These are phyloP conservation scores for Euleptes europaea DNA, from an alignment of 2,113 vertebrate species.

Conservation along the genomic window DNA sequence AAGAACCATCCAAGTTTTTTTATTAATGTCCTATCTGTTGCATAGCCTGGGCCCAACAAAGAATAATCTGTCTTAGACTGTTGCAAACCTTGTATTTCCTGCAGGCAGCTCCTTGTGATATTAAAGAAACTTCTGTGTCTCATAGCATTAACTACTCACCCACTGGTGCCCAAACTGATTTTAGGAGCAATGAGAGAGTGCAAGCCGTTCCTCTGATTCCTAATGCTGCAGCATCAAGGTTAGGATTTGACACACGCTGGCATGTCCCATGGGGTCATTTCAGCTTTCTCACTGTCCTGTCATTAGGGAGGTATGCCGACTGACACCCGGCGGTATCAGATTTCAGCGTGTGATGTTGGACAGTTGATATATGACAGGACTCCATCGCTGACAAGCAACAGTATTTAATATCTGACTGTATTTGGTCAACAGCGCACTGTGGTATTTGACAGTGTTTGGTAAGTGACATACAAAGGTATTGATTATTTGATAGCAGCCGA, in stretches of 20 bases:
- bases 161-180: neutral
- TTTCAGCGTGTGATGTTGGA: neutral
- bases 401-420: neutral
- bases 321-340: neutral
- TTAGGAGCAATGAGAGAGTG: neutral
- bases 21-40: neutral
- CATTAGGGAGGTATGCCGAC: neutral
- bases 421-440: neutral
- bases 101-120: neutral
- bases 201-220: neutral
- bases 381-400: neutral
- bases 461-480: neutral
- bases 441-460: neutral
- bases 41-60: neutral
- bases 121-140: slow-evolving; percentile 11
- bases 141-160: neutral
- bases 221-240: neutral
- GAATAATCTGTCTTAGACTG: neutral
- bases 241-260: neutral
- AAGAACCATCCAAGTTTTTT: neutral
- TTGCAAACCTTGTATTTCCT: neutral
- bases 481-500: neutral
- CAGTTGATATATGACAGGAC: neutral
- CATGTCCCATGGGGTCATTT: neutral
- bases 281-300: neutral